Percentiles rank a stretch among this genome's conserved stretches.
Evolutionary conservation across 2,888 invertebrate species (phyloP).

Genomic region (Sphaerophoria taeniata): DNA sequence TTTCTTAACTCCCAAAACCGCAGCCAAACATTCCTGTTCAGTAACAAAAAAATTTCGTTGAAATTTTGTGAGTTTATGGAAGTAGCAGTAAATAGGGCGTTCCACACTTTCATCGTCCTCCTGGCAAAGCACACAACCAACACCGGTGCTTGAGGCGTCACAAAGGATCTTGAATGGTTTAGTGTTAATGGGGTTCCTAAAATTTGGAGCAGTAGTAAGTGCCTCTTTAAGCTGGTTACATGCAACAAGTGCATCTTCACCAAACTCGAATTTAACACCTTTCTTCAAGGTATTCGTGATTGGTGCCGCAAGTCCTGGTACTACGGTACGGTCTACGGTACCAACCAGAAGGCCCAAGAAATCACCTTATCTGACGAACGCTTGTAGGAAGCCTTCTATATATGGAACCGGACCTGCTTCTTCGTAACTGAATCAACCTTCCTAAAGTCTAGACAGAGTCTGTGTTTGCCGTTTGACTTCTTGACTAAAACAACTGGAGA

Average conservation of each 20-base stretch:
- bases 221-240: not conserved
- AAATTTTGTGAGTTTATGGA: too few relatives aligned
- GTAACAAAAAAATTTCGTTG: too few relatives aligned
- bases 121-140: too few relatives aligned
- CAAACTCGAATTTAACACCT: not conserved
- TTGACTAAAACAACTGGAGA: not conserved
- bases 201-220: not conserved
- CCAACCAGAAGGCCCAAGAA: not conserved
- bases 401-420: conserved; percentile 11
- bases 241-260: not conserved
- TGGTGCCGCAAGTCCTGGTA: not conserved
- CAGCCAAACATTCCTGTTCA: too few relatives aligned
- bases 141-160: too few relatives aligned
- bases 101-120: too few relatives aligned
- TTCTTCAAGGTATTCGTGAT: not conserved
- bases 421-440: conserved; percentile 11
- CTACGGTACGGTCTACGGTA: not conserved
- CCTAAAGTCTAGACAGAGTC: not conserved
- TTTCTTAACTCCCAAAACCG: not conserved
- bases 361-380: not conserved
- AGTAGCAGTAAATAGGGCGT: too few relatives aligned
- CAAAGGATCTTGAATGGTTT: conserved; percentile 1
- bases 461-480: not conserved
- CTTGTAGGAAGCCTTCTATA: conserved; percentile 12
- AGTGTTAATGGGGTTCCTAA: not conserved